Evolutionary conservation across 1,140 invertebrate species (phyloP).

Genomic region (Anastrepha obliqua): DNA sequence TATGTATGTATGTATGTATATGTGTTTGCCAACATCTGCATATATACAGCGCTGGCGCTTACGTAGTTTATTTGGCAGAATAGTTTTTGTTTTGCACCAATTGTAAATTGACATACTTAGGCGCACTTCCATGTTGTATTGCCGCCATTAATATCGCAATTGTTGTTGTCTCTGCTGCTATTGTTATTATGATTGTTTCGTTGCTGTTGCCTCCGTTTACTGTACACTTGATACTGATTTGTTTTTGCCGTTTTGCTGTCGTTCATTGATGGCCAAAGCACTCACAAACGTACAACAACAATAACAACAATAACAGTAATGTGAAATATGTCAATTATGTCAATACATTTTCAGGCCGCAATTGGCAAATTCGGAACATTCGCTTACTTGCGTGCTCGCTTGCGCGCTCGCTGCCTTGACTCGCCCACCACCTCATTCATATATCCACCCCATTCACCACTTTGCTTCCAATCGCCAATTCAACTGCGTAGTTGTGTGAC

Average conservation of each 20-base stretch:
- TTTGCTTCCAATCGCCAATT: background rate
- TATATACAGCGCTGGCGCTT: no score
- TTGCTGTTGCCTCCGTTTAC: background rate
- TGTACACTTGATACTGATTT: background rate
- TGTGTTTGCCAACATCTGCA: background rate
- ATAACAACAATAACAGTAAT: constrained; percentile 2
- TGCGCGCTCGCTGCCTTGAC: background rate
- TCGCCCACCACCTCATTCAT: constrained; percentile 1
- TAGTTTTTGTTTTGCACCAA: background rate
- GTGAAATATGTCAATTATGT: constrained; percentile 37
- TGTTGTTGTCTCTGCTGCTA: background rate
- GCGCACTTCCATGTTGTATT: constrained; percentile 11
- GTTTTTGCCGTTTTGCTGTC: background rate
- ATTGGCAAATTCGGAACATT: constrained; percentile 35
- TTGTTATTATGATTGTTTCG: background rate
- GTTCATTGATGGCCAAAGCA: constrained; percentile 10
- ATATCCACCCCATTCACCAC: background rate
- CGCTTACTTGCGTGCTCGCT: background rate
- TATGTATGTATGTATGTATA: background rate
- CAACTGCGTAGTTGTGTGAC: constrained; percentile 39
- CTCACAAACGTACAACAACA: constrained; percentile 16
- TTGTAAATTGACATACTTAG: constrained; percentile 29
- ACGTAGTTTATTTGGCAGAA: no score
- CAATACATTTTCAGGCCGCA: constrained; percentile 16
- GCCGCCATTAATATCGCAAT: background rate